Percentiles rank a stretch among this genome's conserved stretches.
These are phyloP conservation scores for Diadema setosum DNA, from an alignment of 35 echinoderm and acorn worm genomes.

Conservation along the genomic window DNA sequence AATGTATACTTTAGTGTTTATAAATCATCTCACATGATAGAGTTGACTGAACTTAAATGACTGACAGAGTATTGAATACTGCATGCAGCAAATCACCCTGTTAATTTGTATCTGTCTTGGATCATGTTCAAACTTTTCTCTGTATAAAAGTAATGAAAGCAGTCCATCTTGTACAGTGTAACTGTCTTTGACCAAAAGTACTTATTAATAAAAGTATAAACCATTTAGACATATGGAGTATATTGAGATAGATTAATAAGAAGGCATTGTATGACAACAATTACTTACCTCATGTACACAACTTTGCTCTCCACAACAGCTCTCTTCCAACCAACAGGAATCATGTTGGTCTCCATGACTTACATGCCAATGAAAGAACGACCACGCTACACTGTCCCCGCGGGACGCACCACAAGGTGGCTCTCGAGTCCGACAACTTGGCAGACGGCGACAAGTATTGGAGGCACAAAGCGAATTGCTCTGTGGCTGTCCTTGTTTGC, in stretches of 20 bases:
- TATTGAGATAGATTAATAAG: not conserved
- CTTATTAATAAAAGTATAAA: too few relatives aligned
- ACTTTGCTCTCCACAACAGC: conserved; percentile 5
- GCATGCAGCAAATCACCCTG: too few relatives aligned
- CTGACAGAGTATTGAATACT: too few relatives aligned
- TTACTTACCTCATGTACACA: conserved; percentile 38
- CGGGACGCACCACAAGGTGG: not conserved
- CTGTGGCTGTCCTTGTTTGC: not conserved
- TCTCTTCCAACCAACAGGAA: conserved; percentile 58
- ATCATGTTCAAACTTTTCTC: too few relatives aligned
- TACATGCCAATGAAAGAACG: not conserved
- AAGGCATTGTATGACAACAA: not conserved
- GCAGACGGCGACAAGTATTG: not conserved
- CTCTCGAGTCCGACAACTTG: not conserved
- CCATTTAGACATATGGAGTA: too few relatives aligned
- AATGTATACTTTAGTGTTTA: too few relatives aligned
- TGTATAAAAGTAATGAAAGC: too few relatives aligned
- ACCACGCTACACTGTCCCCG: not conserved
- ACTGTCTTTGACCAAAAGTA: too few relatives aligned
- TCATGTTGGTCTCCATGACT: conserved; percentile 13
- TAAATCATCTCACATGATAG: too few relatives aligned
- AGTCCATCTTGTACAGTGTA: too few relatives aligned
- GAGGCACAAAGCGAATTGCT: not conserved
- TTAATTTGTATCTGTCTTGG: too few relatives aligned
- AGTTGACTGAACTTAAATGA: too few relatives aligned